Base-by-base conservation (phyloP, 2,888 invertebrate genomes). In the Glaucopsyche alexis region DNA sequence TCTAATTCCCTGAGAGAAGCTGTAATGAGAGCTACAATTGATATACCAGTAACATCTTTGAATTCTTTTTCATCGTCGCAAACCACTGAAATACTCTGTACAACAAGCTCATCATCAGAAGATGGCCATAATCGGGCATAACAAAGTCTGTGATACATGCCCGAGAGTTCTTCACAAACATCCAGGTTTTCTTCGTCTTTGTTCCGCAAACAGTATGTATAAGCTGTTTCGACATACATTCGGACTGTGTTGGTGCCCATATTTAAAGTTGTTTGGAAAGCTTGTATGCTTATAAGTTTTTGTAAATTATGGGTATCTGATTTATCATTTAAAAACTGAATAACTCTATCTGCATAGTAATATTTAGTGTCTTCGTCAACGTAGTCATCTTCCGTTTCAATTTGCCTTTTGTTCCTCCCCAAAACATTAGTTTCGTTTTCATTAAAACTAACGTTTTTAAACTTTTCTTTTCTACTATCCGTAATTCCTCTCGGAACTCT, bases 191-290 rank as follows among this genome's bases (percentile, higher is more conserved):
- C 71, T 60, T 82, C 81, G 66, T 79, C 80, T 67, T 83, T 79
- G 52, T 81, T 80, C 13, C 84, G 81, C 76, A 90, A 76, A 74
- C 90, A 90, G 74, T 77, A 89, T 14, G 91, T 89, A 73, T 82
- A 82, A 2, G 86, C 88, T 19, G 84, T 80, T 83, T 90, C 90
- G 47, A 91, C 81, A 75, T 84, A 90, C 87, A 91, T 85, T 76
- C 85, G 83, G 7, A 88, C 79, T 75, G 85, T 81, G 16, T 78
- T 78, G 2, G 82, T 81, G 38, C 82, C 81, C 87, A 88, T 88
- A 65, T 85, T 86, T 2, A 80, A 74, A 75, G 80, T 84, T 38
- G 73, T 83, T 76, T 85, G 81, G 71, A 81, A 77, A 11, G 83
- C 81, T 76, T 90, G 86, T 69, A 90, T 81, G 16, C 86, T 82